phyloP scores from a whole-genome alignment of 2,888 invertebrate species.

The Cataglyphis altisquamis region DNA sequence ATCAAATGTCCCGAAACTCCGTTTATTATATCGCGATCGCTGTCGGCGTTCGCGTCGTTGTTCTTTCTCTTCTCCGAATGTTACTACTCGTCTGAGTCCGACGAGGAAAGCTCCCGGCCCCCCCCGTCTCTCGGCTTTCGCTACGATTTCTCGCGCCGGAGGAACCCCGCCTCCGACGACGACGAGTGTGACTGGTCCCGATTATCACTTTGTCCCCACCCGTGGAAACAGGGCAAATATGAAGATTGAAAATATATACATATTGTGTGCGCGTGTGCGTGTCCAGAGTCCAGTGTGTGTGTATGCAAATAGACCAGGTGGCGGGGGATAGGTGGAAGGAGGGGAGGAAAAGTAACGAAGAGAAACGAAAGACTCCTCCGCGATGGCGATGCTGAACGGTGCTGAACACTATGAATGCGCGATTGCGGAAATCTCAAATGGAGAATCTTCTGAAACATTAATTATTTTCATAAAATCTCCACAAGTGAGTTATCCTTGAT shows the following conservation, averaged over 20 bases:
- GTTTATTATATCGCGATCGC: background rate
- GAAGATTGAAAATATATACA: background rate
- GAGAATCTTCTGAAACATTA: background rate
- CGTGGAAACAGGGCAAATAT: conserved; percentile 52
- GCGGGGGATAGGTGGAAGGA: background rate
- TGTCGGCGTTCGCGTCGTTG: background rate
- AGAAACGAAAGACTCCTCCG: background rate
- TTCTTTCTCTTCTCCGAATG: conserved; percentile 55
- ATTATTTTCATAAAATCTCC: background rate
- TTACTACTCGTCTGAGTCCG: conserved; percentile 74
- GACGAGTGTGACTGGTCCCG: conserved; percentile 30
- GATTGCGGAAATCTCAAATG: background rate
- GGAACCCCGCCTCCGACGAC: conserved; percentile 70
- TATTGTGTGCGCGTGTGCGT: background rate
- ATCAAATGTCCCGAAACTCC: background rate
- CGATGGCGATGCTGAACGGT: background rate
- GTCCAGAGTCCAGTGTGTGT: background rate
- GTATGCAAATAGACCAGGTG: background rate
- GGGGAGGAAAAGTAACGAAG: background rate
- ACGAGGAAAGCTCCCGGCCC: conserved; percentile 18
- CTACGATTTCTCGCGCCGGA: conserved; percentile 58
- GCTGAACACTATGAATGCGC: background rate
- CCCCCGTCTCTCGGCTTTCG: conserved; percentile 10
- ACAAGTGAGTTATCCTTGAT: background rate
- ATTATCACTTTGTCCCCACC: conserved; percentile 77